These are phyloP conservation scores for Bubo scandiacus DNA, from an alignment of 2,113 vertebrate species.

Conservation along the genomic window DNA sequence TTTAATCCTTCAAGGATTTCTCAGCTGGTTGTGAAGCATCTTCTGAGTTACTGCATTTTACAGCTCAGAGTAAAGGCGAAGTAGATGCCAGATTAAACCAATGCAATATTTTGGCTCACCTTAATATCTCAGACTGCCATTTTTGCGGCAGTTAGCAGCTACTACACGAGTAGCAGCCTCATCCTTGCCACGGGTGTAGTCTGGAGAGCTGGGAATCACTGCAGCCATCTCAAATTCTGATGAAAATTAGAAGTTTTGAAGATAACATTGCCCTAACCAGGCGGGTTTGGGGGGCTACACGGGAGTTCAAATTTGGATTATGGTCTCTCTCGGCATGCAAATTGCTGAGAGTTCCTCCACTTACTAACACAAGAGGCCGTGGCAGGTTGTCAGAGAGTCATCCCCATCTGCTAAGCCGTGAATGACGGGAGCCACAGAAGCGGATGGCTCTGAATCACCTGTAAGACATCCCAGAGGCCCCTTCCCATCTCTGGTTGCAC, in stretches of 20 bases:
- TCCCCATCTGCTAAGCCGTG: background rate
- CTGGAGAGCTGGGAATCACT: background rate
- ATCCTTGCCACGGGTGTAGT: background rate
- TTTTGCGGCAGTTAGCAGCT: background rate
- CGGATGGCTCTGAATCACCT: accelerated
- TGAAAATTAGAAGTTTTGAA: background rate
- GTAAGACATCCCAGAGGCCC: background rate
- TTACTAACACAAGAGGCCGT: background rate
- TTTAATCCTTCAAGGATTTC: background rate
- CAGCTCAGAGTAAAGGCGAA: background rate
- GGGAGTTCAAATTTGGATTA: background rate
- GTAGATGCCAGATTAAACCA: background rate
- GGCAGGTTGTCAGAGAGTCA: background rate
- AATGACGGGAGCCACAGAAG: no score
- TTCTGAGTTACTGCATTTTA: background rate
- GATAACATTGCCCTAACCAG: background rate
- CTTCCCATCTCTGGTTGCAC: background rate
- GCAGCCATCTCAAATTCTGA: background rate
- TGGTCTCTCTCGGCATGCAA: background rate
- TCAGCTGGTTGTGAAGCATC: background rate
- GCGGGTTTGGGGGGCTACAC: background rate
- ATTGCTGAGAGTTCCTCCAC: background rate
- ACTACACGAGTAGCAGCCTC: accelerated
- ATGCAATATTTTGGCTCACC: background rate
- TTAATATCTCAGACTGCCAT: background rate